Evolutionary conservation across 2,888 invertebrate species (phyloP), one percentile per base, ranked within the genome.

Genomic region (Metacarcinus magister): DNA sequence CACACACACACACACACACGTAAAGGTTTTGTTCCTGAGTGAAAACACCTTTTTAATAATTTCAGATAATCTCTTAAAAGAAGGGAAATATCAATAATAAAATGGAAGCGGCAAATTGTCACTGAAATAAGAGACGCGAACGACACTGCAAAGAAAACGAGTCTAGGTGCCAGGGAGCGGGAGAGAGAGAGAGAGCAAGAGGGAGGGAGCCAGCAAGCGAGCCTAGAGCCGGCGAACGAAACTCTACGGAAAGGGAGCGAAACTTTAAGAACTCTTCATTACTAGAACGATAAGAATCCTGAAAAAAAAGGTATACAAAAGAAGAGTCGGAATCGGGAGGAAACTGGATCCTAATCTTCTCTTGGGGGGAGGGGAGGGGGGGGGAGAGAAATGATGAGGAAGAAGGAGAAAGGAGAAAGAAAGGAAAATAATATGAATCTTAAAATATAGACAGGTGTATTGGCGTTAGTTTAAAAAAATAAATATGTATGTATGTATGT

Each of bases 311-410:
- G 32, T 87, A 89, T 94, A 94, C 94, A 94, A 87, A 94, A 90
- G 94, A 90, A 82, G 94, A 94, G 46, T 94, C 94, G 54, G 94
- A 89, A 90, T 89, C 89, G 54, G 94, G 32, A 94, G 90, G 89
- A 90, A 94, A 89, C 48, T 90, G 94, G 94, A 94, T 94, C 87
- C 94, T 94, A 94, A 94, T 94, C 94, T 94, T 94, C 82, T 82
- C 82, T 82, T 82, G 32, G 32, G 82, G 82, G 16, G 32, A 93
- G 67, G 32, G 23, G n/a, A n/a, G n/a, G n/a, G n/a, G n/a, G n/a
- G n/a, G n/a, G n/a, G n/a, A n/a, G 89, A 90, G 90, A 94, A 94
- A 89, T 89, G 94, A 75, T 67, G 75, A 82, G 82, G 82, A 93
- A 93, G 93, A 93, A 93, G 93, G 32, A 93, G 60, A 28, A 60